These are phyloP conservation scores for Trinorchestia longiramus DNA, from an alignment of 1,140 invertebrate genomes.

Conservation along the genomic window DNA sequence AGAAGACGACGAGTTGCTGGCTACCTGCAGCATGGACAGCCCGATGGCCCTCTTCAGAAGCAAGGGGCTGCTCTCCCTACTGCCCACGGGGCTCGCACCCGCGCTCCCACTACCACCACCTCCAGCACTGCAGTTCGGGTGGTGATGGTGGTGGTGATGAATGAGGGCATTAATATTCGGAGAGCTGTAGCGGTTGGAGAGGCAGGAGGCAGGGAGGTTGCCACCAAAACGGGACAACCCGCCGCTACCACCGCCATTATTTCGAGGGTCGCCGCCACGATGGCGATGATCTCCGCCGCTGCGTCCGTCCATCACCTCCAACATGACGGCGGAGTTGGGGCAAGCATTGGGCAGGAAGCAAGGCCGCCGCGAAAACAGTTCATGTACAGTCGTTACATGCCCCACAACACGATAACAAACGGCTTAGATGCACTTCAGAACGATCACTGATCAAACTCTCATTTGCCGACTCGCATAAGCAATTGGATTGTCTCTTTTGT, in stretches of 20 bases:
- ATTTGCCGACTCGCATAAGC: not conserved
- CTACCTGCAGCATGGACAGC: conserved; percentile 45
- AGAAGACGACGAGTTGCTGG: not conserved
- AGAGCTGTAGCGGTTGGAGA: conserved; percentile 37
- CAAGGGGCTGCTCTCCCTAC: conserved; percentile 56
- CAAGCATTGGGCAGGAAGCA: conserved; percentile 9
- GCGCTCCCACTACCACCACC: not conserved
- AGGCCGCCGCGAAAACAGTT: not conserved
- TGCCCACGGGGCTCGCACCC: conserved; percentile 38
- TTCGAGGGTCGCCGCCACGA: not conserved
- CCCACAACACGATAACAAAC: not conserved
- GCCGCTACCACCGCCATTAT: conserved; percentile 6
- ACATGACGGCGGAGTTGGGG: not conserved
- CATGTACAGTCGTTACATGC: not conserved
- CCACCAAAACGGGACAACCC: conserved; percentile 40
- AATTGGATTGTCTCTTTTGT: not conserved
- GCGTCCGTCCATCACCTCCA: conserved; percentile 44
- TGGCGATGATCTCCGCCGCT: conserved; percentile 11
- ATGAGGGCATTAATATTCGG: conserved; percentile 37
- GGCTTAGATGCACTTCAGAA: not conserved
- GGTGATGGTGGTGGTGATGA: conserved; percentile 16
- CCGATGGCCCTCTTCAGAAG: conserved; percentile 50
- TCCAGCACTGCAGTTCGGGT: conserved; percentile 31
- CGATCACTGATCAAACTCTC: not conserved
- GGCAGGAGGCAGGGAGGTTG: conserved; percentile 1